Evolutionary conservation across 1,140 invertebrate genomes (phyloP).

Genomic region (Bombus fervidus): DNA sequence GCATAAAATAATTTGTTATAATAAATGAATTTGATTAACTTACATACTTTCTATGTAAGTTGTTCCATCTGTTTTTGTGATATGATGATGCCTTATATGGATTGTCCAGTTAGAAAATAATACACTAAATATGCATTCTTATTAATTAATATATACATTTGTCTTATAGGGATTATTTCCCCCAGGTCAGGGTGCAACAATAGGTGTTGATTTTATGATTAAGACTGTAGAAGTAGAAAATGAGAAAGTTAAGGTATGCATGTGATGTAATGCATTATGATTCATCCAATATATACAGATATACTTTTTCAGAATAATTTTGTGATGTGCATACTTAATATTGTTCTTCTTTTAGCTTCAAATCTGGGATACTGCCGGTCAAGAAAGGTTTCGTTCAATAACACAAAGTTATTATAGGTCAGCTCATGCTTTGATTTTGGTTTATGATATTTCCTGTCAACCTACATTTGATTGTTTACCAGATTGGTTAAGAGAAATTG

Average conservation of each 20-base stretch:
- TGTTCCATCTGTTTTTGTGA: constrained; percentile 3
- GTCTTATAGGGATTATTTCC: constrained; percentile 92
- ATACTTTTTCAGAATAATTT: constrained; percentile 14
- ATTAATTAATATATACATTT: background rate
- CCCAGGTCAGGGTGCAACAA: constrained; percentile 98
- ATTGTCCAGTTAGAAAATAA: background rate
- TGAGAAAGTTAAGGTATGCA: constrained; percentile 96
- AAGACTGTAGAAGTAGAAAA: constrained; percentile 99
- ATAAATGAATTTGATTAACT: background rate
- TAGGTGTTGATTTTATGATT: constrained; percentile 99
- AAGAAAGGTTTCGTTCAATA: constrained; percentile 98
- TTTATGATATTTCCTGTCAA: constrained; percentile 98
- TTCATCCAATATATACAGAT: background rate
- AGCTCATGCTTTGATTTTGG: constrained; percentile 97
- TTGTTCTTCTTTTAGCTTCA: constrained; percentile 87
- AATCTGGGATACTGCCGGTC: constrained; percentile 99
- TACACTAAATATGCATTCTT: background rate
- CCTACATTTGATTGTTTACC: constrained; percentile 98
- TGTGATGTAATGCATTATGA: constrained; percentile 38
- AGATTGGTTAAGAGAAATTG: constrained; percentile 97
- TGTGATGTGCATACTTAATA: background rate
- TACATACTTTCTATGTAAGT: background rate
- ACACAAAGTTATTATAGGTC: constrained; percentile 99
- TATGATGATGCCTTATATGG: background rate
- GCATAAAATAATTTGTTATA: background rate